These are phyloP conservation scores for Daphoenositta chrysoptera DNA, from an alignment of 2,113 vertebrate species.

Conservation along the genomic window DNA sequence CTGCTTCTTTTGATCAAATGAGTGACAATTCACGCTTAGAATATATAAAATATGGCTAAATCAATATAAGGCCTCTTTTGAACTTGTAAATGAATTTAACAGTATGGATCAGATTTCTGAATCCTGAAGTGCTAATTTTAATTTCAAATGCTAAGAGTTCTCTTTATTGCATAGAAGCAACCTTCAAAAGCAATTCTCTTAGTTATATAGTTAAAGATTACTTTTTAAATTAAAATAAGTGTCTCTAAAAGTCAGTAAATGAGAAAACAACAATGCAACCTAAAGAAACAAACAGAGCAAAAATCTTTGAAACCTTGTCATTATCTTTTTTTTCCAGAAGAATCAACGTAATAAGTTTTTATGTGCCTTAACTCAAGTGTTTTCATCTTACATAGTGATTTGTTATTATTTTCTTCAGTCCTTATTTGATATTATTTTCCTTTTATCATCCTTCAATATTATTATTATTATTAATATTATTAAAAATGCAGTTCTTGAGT, in stretches of 20 bases:
- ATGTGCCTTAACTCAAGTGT: neutral
- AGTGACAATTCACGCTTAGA: neutral
- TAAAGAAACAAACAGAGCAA: neutral
- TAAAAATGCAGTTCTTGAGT: neutral
- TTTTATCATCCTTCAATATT: neutral
- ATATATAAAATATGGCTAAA: neutral
- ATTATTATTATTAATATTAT: neutral
- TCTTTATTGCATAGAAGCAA: neutral
- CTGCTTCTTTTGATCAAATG: neutral
- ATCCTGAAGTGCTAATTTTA: neutral
- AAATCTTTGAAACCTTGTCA: rapidly evolving
- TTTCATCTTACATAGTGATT: neutral
- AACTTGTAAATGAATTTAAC: neutral
- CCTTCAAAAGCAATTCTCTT: neutral
- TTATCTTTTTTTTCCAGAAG: neutral
- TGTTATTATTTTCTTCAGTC: neutral
- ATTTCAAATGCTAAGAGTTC: neutral
- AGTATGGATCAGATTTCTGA: neutral
- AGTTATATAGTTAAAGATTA: neutral
- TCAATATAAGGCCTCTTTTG: neutral
- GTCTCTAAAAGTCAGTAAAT: neutral
- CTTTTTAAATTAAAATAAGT: neutral
- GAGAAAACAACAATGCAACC: neutral
- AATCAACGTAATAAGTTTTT: neutral
- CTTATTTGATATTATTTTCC: neutral